Evolutionary conservation across 2,888 invertebrate species (phyloP).

Genomic region (Xestia xanthographa): DNA sequence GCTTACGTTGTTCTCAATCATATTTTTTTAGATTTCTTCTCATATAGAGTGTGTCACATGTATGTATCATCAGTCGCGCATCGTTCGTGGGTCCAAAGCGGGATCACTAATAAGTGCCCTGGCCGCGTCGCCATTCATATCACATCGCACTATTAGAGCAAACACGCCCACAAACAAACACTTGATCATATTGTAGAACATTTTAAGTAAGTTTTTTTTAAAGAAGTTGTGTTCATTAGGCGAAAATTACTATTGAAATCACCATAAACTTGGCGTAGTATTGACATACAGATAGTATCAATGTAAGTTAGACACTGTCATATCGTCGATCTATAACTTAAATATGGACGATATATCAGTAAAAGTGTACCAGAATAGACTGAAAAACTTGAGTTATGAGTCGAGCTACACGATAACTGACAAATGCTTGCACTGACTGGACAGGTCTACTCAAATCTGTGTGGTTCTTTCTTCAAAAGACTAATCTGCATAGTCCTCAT

Average conservation of each 20-base stretch:
- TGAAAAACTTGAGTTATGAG: too few relatives aligned
- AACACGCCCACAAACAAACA: slow-evolving; percentile 48
- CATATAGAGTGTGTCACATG: not conserved
- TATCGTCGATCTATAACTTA: not conserved
- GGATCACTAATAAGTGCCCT: slow-evolving; percentile 30
- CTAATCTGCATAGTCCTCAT: too few relatives aligned
- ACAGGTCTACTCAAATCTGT: too few relatives aligned
- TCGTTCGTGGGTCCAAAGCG: slow-evolving; percentile 34
- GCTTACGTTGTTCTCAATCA: too few relatives aligned
- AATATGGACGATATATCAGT: not conserved
- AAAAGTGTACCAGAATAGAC: too few relatives aligned
- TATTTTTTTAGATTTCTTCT: too few relatives aligned
- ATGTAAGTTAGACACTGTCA: not conserved
- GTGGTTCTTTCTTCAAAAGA: too few relatives aligned
- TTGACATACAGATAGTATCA: not conserved
- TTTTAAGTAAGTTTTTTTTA: not conserved
- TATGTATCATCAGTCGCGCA: not conserved
- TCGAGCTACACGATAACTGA: too few relatives aligned
- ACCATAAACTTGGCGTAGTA: not conserved
- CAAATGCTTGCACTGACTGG: too few relatives aligned
- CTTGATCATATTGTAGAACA: slow-evolving; percentile 34
- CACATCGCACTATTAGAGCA: slow-evolving; percentile 38
- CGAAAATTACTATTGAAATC: slow-evolving; percentile 1
- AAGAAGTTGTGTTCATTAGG: slow-evolving; percentile 14
- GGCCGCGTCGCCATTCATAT: slow-evolving; percentile 30